A percentile compares a stretch with the other conserved stretches of the same genome.
phyloP scores from a whole-genome alignment of 2,797 vertebrate genomes.

The Picus viridis region DNA sequence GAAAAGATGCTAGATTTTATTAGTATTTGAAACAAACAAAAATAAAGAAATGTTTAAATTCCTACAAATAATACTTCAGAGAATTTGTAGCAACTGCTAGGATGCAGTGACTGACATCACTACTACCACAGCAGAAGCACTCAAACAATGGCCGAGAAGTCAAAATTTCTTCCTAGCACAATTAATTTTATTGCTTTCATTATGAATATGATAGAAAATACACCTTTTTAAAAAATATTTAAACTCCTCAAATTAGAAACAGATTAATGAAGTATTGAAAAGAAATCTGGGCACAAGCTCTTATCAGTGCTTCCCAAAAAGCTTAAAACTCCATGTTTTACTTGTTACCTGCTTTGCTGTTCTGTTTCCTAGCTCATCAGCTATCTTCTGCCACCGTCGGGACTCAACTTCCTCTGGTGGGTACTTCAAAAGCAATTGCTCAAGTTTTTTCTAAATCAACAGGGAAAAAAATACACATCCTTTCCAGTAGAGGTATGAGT shows the following conservation, averaged over 20 bases:
- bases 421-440: constrained; percentile 94
- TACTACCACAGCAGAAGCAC: background rate
- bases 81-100: background rate
- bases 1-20: background rate
- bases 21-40: background rate
- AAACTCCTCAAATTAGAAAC: background rate
- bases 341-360: constrained; percentile 93
- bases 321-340: background rate
- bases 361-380: constrained; percentile 95
- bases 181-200: background rate
- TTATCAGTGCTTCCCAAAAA: background rate
- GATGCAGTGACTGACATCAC: background rate
- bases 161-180: background rate
- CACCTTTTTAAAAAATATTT: background rate
- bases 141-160: background rate
- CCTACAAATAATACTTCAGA: background rate
- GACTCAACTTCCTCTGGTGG: constrained; percentile 97
- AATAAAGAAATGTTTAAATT: background rate
- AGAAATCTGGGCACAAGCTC: background rate
- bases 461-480: background rate
- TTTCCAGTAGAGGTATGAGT: background rate
- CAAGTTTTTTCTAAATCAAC: constrained; percentile 91
- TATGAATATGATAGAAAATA: background rate
- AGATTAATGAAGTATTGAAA: background rate
- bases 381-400: constrained; percentile 98